Percentiles rank a stretch among this genome's conserved stretches.
phyloP scores from a whole-genome alignment of 2,797 vertebrate genomes.

The Delichon dasypus region DNA sequence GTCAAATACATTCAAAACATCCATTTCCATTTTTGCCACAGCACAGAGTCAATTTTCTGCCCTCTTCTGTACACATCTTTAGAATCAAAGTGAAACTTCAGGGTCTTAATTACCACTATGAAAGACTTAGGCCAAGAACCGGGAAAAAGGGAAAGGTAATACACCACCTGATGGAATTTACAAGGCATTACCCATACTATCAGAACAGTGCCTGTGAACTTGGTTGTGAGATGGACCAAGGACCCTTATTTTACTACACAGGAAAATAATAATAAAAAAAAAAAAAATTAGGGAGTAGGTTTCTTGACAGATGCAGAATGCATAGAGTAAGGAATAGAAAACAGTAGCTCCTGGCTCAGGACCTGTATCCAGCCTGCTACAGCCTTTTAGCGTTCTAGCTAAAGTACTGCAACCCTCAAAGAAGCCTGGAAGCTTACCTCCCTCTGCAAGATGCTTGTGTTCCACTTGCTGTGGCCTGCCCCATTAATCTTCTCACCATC shows the following conservation, averaged over 20 bases:
- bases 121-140: background rate
- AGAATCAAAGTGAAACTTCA: background rate
- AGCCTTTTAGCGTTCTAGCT: background rate
- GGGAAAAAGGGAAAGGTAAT: background rate
- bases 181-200: background rate
- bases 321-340: background rate
- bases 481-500: conserved; percentile 56
- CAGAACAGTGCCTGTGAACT: background rate
- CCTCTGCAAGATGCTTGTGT: background rate
- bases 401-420: background rate
- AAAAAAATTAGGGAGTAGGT: background rate
- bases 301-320: background rate
- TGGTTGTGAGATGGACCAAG: background rate
- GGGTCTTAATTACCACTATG: background rate
- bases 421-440: background rate
- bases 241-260: background rate
- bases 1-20: background rate
- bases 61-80: background rate
- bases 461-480: conserved; percentile 44
- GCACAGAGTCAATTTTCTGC: background rate
- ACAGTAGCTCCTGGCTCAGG: background rate
- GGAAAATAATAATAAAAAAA: too few species aligned
- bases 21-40: background rate
- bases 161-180: background rate
- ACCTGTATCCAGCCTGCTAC: background rate